phyloP scores from a whole-genome alignment of 2,113 vertebrate species.

The Cinclus mexicanus region DNA sequence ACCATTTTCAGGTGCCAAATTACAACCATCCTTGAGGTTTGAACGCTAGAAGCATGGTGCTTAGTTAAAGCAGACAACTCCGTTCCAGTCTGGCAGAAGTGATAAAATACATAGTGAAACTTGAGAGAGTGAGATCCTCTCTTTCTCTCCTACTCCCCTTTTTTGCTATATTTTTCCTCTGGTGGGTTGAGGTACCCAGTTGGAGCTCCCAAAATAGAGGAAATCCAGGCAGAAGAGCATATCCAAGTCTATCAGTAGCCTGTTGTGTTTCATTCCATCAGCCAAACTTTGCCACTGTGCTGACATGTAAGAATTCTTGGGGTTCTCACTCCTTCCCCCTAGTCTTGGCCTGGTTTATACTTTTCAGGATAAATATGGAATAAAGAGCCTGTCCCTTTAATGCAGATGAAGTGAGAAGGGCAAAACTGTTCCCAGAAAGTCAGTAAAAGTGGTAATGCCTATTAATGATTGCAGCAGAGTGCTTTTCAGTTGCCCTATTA shows the following conservation, averaged over 20 bases:
- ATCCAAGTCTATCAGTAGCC: slow-evolving; percentile 21
- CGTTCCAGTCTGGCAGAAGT: slow-evolving; percentile 16
- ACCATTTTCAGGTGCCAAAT: neutral
- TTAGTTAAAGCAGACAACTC: slow-evolving; percentile 5
- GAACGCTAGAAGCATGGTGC: neutral
- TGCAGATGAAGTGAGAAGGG: slow-evolving; percentile 66
- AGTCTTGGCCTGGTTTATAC: slow-evolving; percentile 24
- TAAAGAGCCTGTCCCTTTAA: slow-evolving; percentile 57
- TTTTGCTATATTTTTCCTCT: slow-evolving; percentile 40
- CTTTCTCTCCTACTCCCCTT: slow-evolving; percentile 9
- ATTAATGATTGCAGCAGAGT: slow-evolving; percentile 75
- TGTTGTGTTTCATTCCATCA: neutral
- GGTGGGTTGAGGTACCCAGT: slow-evolving; percentile 16
- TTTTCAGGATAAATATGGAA: slow-evolving; percentile 11
- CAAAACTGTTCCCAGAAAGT: slow-evolving; percentile 75
- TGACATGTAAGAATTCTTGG: neutral
- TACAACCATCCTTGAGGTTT: neutral
- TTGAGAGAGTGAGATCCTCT: neutral
- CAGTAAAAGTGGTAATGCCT: slow-evolving; percentile 71
- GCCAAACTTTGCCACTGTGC: neutral
- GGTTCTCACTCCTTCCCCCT: neutral
- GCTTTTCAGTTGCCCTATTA: slow-evolving; percentile 77
- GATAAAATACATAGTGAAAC: neutral
- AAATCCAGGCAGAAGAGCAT: slow-evolving; percentile 33
- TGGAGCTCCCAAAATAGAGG: slow-evolving; percentile 48